Percentiles rank a stretch among this genome's conserved stretches.
phyloP scores from a whole-genome alignment of 30 jellyfish, hydroid and myxozoan genomes.

The Morbakka virulenta region DNA sequence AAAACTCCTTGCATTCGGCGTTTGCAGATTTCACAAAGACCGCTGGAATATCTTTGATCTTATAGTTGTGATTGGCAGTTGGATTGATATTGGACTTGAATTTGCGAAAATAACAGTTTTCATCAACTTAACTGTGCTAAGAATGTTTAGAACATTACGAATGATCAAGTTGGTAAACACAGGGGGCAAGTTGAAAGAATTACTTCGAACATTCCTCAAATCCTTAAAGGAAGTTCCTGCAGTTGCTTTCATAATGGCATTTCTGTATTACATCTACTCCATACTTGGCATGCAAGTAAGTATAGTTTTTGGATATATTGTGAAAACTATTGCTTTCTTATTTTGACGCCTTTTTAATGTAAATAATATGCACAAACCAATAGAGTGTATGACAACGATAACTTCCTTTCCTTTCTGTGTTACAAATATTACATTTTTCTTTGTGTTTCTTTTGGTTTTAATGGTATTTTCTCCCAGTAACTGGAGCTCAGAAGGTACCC shows the following conservation, averaged over 20 bases:
- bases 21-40: constrained; percentile 28
- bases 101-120: not conserved
- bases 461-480: too few relatives aligned
- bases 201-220: constrained; percentile 63
- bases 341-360: too few relatives aligned
- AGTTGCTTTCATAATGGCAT: constrained; percentile 39
- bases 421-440: too few relatives aligned
- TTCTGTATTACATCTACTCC: constrained; percentile 63
- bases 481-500: too few relatives aligned
- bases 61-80: constrained; percentile 68
- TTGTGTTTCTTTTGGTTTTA: too few relatives aligned
- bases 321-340: too few relatives aligned
- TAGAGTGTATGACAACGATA: too few relatives aligned
- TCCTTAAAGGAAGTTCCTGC: constrained; percentile 63
- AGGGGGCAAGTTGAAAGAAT: constrained; percentile 60
- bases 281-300: constrained; percentile 80
- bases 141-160: constrained; percentile 68
- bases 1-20: constrained; percentile 41
- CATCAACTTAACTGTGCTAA: constrained; percentile 40
- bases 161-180: constrained; percentile 37
- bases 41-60: constrained; percentile 63
- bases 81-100: constrained; percentile 81
- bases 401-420: too few relatives aligned
- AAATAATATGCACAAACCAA: too few relatives aligned
- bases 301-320: too few relatives aligned